Percentiles rank a stretch among this genome's conserved stretches.
Evolutionary conservation across 2,797 vertebrate genomes (phyloP).

Genomic region (Acanthornis magna): DNA sequence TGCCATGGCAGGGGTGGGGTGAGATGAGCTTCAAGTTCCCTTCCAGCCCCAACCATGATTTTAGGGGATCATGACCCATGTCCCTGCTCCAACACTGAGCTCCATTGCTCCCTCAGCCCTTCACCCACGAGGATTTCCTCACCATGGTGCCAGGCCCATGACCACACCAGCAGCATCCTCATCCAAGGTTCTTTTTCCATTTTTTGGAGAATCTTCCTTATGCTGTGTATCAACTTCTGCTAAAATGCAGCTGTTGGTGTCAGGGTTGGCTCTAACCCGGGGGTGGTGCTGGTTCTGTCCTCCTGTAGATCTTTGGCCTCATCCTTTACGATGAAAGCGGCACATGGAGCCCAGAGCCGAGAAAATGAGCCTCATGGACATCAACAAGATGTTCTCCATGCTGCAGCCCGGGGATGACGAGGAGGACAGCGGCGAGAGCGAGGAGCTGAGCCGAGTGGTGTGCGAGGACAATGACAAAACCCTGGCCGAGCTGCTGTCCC

Average conservation of each 20-base stretch:
- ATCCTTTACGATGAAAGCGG: slow-evolving; percentile 63
- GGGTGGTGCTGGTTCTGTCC: background rate
- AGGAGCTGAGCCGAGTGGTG: slow-evolving; percentile 83
- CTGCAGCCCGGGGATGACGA: slow-evolving; percentile 85
- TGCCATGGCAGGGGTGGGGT: background rate
- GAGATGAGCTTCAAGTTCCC: background rate
- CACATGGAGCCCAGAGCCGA: slow-evolving; percentile 51
- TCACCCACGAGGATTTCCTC: rapidly evolving
- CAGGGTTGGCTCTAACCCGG: background rate
- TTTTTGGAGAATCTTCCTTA: background rate
- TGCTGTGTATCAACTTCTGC: rapidly evolving
- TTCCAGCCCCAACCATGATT: background rate
- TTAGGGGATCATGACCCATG: rapidly evolving
- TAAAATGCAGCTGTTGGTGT: background rate
- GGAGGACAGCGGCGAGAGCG: slow-evolving; percentile 73
- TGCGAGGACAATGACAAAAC: slow-evolving; percentile 74
- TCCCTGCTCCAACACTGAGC: rapidly evolving
- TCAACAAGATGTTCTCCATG: slow-evolving; percentile 93
- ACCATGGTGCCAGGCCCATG: rapidly evolving
- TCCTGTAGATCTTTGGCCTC: slow-evolving; percentile 67
- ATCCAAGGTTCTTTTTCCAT: rapidly evolving
- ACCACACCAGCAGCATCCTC: background rate
- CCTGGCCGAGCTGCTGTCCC: slow-evolving; percentile 80
- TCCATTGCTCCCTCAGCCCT: background rate
- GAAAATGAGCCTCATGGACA: slow-evolving; percentile 91